Evolutionary conservation across 2,888 invertebrate genomes (phyloP).

Genomic region (Capitulum mitella): DNA sequence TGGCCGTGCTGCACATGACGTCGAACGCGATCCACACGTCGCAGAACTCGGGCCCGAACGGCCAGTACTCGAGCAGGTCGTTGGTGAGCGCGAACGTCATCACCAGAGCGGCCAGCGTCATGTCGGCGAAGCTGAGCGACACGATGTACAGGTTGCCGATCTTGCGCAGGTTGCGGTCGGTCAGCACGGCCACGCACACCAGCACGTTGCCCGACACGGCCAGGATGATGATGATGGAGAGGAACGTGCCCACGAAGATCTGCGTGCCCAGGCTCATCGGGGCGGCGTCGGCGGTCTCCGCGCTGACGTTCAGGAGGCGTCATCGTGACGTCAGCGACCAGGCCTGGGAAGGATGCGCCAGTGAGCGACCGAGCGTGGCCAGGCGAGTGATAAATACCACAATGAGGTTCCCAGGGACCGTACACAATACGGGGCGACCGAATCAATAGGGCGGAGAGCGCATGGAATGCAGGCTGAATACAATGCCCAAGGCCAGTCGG

Average conservation of each 20-base stretch:
- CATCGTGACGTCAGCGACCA: background rate
- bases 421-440: too few relatives aligned
- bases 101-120: slow-evolving; percentile 91
- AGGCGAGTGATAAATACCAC: too few relatives aligned
- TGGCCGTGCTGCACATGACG: slow-evolving; percentile 98
- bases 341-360: too few relatives aligned
- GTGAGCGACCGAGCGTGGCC: too few relatives aligned
- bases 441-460: too few relatives aligned
- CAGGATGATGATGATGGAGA: slow-evolving; percentile 82
- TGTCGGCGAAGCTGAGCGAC: slow-evolving; percentile 93
- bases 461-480: too few relatives aligned
- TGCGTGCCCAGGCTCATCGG: background rate
- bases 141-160: slow-evolving; percentile 74
- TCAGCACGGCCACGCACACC: slow-evolving; percentile 95
- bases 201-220: slow-evolving; percentile 93
- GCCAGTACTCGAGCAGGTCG: slow-evolving; percentile 95
- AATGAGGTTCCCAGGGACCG: too few relatives aligned
- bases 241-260: slow-evolving; percentile 63
- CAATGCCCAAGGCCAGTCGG: too few relatives aligned
- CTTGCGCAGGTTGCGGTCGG: slow-evolving; percentile 81
- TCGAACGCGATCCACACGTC: slow-evolving; percentile 99
- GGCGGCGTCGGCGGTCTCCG: background rate
- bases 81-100: slow-evolving; percentile 99
- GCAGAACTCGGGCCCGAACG: slow-evolving; percentile 92
- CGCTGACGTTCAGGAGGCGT: background rate